Conservation (phyloP, 1,140 invertebrate genomes). For the Drosophila santomea region DNA sequence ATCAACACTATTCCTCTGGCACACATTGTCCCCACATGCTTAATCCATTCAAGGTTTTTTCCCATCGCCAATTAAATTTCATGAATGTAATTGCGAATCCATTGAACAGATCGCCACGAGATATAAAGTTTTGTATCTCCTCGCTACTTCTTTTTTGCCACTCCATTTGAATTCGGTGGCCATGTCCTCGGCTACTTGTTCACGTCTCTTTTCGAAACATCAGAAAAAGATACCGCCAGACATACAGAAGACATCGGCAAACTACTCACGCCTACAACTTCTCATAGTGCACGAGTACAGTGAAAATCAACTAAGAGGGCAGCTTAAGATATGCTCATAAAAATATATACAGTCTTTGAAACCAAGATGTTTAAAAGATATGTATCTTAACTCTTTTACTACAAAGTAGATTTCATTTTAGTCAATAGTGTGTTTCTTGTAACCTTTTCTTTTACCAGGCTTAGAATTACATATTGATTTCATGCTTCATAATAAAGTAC, state of each 20-base stretch:
- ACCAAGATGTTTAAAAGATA: no score
- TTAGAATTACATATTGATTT: no score
- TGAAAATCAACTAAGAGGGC: not conserved
- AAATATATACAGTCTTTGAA: no score
- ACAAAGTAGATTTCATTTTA: no score
- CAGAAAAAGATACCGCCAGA: conserved; percentile 48
- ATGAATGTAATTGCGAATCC: conserved; percentile 52
- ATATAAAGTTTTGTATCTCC: conserved; percentile 21
- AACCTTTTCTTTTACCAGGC: no score
- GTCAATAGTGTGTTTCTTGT: no score
- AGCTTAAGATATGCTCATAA: no score
- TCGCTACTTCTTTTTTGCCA: conserved; percentile 33
- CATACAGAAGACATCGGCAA: conserved; percentile 25
- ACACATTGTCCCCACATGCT: conserved; percentile 55
- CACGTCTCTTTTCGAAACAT: conserved; percentile 52
- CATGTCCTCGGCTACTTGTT: conserved; percentile 67
- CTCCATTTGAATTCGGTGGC: conserved; percentile 43
- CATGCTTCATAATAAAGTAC: no score
- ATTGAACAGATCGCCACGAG: conserved; percentile 46
- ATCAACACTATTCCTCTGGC: conserved; percentile 1
- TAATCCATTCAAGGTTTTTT: conserved; percentile 39
- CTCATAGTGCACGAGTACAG: conserved; percentile 31
- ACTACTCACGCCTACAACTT: conserved; percentile 68
- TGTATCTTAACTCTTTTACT: no score
- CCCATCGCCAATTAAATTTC: conserved; percentile 60